Base-by-base conservation (phyloP, 2,113 vertebrate genomes). In the Catharus fuscescens region DNA sequence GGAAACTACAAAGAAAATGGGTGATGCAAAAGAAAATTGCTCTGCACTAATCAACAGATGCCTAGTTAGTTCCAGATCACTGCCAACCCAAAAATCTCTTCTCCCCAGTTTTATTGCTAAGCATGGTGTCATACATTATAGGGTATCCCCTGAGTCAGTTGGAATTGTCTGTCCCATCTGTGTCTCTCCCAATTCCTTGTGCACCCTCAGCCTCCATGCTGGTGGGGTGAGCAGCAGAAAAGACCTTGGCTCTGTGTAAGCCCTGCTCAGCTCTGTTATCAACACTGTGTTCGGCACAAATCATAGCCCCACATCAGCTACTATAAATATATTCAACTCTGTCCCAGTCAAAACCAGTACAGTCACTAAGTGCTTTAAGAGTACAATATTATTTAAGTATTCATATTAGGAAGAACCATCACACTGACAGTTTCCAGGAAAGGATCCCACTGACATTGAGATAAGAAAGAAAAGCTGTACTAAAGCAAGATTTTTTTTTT, bases 101-200 rank as follows among this genome's bases (percentile, higher is more conserved):
- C 9, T 7, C 5, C 23, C 1, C 23, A 36, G 8, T 53, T 70
- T 57, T 40, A n/a, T 47, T 69, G 32, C 21, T 90, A 19, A 74
- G 21, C 12, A 29, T 0, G 0, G 5, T 2, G 0, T 38, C 24
- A 15, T 40, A 40, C 0, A 2, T 26, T 32, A 31, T 15, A 15
- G 25, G 13, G 48, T 2, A 76, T 19, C 7, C 7, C 5, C 66
- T 26, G 8, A 34, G 23, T 62, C 36, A 52, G 4, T 0, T 20
- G 29, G 12, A 12, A 17, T 52, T n/a, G 34, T 2, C 10, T 57
- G 11, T 40, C 26, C 19, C 26, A 24, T 3, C 20, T 70, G 6
- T 47, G 29, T 15, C 23, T 14, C 23, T 57, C 47, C 14, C 12
- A 54, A 0, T 2, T 9, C 2, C 20, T 65, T 34, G 18, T 24